Percentiles rank a stretch among this genome's conserved stretches.
Conservation (phyloP, 2,113 vertebrate species). For the Eonycteris spelaea region DNA sequence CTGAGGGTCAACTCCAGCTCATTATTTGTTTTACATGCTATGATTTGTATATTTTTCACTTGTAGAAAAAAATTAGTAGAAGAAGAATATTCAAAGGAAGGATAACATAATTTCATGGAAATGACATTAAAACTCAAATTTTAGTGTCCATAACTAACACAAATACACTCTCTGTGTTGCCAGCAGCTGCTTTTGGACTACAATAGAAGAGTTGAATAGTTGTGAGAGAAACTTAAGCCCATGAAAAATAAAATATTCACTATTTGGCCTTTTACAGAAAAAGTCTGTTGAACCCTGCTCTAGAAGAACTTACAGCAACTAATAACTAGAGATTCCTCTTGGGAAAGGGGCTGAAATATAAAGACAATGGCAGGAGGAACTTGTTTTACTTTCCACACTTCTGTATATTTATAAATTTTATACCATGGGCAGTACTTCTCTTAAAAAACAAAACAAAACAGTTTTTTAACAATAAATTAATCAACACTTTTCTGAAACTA, state of each 20-base stretch:
- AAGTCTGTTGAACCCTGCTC: neutral
- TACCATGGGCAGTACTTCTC: neutral
- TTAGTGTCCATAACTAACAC: neutral
- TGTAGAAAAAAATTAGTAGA: neutral
- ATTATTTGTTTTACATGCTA: neutral
- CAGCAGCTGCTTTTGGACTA: too few species aligned
- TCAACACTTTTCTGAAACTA: neutral
- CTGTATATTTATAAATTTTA: neutral
- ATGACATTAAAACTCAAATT: neutral
- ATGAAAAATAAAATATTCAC: neutral
- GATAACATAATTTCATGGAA: neutral
- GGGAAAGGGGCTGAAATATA: neutral
- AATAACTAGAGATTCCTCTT: neutral
- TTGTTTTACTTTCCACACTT: neutral
- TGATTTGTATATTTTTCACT: neutral
- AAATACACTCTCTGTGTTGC: neutral
- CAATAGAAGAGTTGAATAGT: neutral
- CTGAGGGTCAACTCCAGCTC: neutral
- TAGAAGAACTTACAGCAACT: neutral
- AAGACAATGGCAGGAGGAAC: neutral
- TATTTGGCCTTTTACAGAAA: neutral
- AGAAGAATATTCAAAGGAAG: neutral
- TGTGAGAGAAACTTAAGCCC: neutral
- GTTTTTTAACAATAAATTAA: neutral
- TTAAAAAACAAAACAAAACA: neutral